These are phyloP conservation scores for Cylindroiulus punctatus DNA, from an alignment of 2,888 invertebrate genomes.

Conservation along the genomic window DNA sequence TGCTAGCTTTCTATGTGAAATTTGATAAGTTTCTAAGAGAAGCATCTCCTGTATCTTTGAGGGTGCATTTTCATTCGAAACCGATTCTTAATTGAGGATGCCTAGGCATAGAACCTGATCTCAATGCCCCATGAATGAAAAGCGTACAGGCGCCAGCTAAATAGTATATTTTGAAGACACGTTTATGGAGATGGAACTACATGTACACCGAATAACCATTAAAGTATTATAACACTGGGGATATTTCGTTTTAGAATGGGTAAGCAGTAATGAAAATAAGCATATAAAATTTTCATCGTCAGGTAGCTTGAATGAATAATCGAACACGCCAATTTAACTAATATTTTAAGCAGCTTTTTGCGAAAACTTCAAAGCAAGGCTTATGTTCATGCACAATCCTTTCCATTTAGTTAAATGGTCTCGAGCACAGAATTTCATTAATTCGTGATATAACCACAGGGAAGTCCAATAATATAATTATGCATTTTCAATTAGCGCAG, in stretches of 20 bases:
- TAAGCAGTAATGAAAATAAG: background rate
- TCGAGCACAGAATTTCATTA: background rate
- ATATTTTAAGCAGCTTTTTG: background rate
- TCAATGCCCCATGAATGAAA: background rate
- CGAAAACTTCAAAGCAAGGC: background rate
- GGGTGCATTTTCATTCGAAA: background rate
- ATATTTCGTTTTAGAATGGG: background rate
- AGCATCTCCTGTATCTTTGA: background rate
- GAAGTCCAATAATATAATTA: slow-evolving; percentile 33
- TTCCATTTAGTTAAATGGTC: no score
- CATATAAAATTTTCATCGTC: background rate
- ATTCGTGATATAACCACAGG: background rate
- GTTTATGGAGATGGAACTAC: background rate
- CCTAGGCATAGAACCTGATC: background rate
- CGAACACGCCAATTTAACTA: background rate
- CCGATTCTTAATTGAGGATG: background rate
- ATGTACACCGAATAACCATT: background rate
- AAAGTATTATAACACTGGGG: background rate
- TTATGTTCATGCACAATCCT: background rate
- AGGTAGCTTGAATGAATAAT: background rate
- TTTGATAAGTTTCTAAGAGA: background rate
- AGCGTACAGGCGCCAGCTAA: background rate
- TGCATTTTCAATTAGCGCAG: slow-evolving; percentile 1
- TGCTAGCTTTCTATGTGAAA: background rate
- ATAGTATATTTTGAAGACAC: background rate